A percentile compares a stretch with the other conserved stretches of the same genome.
phyloP scores from a whole-genome alignment of 1,140 invertebrate species.

The Latrodectus geometricus region DNA sequence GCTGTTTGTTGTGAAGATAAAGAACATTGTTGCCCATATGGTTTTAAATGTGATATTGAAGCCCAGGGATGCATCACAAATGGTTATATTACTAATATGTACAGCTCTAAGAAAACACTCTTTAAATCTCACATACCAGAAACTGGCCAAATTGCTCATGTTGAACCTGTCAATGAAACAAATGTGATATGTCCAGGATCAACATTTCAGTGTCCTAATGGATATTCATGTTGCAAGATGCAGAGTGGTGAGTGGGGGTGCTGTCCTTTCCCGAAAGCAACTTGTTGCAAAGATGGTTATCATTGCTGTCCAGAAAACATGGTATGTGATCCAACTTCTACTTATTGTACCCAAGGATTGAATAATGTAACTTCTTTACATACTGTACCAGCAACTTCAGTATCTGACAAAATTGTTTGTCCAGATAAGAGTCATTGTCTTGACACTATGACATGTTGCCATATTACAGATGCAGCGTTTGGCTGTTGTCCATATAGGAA shows the following conservation, averaged over 20 bases:
- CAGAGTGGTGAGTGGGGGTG: constrained; percentile 67
- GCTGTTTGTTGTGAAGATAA: constrained; percentile 66
- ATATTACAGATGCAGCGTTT: constrained; percentile 64
- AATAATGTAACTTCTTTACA: constrained; percentile 10
- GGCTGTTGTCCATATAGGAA: constrained; percentile 69
- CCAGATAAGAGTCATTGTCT: constrained; percentile 28
- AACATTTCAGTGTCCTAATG: constrained; percentile 67
- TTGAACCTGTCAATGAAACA: background rate
- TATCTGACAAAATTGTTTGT: constrained; percentile 4
- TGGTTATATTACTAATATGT: constrained; percentile 8
- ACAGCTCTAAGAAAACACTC: background rate
- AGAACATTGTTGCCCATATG: constrained; percentile 65
- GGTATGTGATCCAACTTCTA: constrained; percentile 59
- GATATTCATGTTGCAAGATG: constrained; percentile 69
- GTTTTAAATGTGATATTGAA: constrained; percentile 60
- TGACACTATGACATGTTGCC: constrained; percentile 48
- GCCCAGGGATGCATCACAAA: constrained; percentile 11
- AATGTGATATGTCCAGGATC: constrained; percentile 36
- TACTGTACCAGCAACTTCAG: background rate
- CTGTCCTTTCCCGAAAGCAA: constrained; percentile 68
- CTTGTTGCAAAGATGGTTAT: constrained; percentile 65
- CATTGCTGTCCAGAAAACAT: constrained; percentile 65
- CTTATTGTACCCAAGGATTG: constrained; percentile 23
- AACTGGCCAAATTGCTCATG: background rate
- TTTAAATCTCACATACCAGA: background rate